A percentile compares a stretch with the other conserved stretches of the same genome.
phyloP scores from a whole-genome alignment of 2,888 invertebrate genomes.

The Eueremaeus valkanovi region DNA sequence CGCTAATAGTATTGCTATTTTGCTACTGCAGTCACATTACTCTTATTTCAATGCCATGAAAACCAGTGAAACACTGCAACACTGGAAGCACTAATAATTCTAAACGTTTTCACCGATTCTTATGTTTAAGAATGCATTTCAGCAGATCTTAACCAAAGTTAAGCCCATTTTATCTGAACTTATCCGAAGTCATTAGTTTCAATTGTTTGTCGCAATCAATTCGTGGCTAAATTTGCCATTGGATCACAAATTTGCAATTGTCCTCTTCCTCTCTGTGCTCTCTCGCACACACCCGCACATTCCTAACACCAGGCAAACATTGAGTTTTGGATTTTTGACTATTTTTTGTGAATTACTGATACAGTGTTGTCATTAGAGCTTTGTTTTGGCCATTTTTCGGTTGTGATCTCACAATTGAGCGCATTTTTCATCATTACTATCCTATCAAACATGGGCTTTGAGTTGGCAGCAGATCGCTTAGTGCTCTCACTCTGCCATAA shows the following conservation, averaged over 20 bases:
- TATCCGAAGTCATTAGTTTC: neutral
- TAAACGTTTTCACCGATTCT: neutral
- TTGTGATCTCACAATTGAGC: neutral
- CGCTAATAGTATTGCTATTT: no score
- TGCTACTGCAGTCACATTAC: neutral
- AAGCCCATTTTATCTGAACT: neutral
- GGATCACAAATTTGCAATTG: no score
- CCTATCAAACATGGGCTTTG: neutral
- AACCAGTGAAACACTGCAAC: no score
- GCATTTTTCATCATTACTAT: conserved; percentile 10
- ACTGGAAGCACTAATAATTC: neutral
- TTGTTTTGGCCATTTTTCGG: conserved; percentile 15
- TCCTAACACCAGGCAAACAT: no score
- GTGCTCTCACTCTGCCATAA: neutral
- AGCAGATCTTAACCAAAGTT: neutral
- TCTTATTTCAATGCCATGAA: conserved; percentile 14
- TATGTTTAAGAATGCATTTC: neutral
- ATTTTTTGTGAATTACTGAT: neutral
- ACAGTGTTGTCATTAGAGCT: neutral
- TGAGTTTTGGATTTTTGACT: neutral
- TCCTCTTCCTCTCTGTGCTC: no score
- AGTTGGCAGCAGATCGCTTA: neutral
- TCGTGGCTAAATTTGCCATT: no score
- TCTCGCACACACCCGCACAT: no score
- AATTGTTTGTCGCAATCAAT: neutral